A percentile compares a stretch with the other conserved stretches of the same genome.
These are phyloP conservation scores for Beris chalybata DNA, from an alignment of 2,888 invertebrate genomes.

Conservation along the genomic window DNA sequence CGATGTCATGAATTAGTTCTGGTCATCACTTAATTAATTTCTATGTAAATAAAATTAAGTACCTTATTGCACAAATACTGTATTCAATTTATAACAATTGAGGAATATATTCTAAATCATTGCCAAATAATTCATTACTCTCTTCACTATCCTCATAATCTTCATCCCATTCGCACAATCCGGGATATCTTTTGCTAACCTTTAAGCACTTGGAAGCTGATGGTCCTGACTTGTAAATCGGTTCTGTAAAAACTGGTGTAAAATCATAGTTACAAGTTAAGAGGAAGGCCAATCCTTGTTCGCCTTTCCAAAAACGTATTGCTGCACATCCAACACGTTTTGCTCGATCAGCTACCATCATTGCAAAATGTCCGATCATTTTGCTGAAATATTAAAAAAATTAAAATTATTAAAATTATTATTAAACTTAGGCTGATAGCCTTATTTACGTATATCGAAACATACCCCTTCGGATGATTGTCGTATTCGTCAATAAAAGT, in stretches of 20 bases:
- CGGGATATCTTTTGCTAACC: slow-evolving; percentile 46
- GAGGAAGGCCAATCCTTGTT: slow-evolving; percentile 43
- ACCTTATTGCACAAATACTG: no score
- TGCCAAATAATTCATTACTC: slow-evolving; percentile 43
- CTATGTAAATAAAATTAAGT: no score
- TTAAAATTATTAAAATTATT: background rate
- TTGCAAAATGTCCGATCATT: slow-evolving; percentile 53
- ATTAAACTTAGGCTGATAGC: background rate
- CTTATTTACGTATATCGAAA: slow-evolving; percentile 11
- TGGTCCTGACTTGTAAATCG: slow-evolving; percentile 48
- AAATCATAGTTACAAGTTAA: slow-evolving; percentile 54
- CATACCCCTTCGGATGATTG: slow-evolving; percentile 48
- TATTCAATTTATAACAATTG: slow-evolving; percentile 10
- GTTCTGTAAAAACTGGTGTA: slow-evolving; percentile 48
- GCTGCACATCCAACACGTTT: slow-evolving; percentile 53
- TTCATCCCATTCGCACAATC: slow-evolving; percentile 50
- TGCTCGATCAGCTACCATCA: slow-evolving; percentile 50
- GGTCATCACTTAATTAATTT: no score
- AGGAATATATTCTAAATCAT: slow-evolving; percentile 41
- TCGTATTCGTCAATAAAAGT: slow-evolving; percentile 47
- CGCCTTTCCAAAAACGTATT: slow-evolving; percentile 43
- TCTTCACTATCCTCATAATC: slow-evolving; percentile 46
- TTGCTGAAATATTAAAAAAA: slow-evolving; percentile 43
- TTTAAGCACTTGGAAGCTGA: slow-evolving; percentile 48
- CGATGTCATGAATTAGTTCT: no score